A percentile compares a stretch with the other conserved stretches of the same genome.
Evolutionary conservation across 2,888 invertebrate genomes (phyloP).

Genomic region (Dusona sp.): DNA sequence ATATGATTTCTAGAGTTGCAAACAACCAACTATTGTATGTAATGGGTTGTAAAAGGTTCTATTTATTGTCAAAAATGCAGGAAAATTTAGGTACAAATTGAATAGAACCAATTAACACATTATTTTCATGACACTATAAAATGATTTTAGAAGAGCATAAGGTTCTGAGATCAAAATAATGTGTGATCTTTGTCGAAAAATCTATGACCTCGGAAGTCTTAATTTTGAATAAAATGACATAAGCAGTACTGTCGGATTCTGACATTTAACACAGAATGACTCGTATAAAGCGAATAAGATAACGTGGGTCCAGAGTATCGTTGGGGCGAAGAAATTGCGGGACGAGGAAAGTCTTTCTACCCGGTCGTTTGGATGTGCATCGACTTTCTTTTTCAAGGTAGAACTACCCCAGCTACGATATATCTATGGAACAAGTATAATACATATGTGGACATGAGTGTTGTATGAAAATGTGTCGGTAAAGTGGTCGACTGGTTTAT

Average conservation of each 20-base stretch:
- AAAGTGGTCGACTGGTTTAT: constrained; percentile 48
- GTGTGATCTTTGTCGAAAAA: background rate
- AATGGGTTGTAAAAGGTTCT: too few relatives aligned
- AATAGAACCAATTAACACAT: background rate
- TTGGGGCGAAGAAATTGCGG: constrained; percentile 37
- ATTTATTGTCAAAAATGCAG: background rate
- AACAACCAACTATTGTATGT: background rate
- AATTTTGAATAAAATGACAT: background rate
- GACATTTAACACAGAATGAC: background rate
- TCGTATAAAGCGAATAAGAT: background rate
- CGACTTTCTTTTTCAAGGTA: constrained; percentile 31
- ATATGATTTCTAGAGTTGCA: background rate
- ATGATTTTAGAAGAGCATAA: background rate
- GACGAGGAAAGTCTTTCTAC: constrained; percentile 28
- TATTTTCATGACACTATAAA: background rate
- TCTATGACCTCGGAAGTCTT: background rate
- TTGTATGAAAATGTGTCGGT: constrained; percentile 9
- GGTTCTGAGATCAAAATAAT: background rate
- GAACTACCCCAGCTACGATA: background rate
- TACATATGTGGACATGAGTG: background rate
- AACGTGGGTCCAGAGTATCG: constrained; percentile 39
- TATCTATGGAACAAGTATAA: background rate
- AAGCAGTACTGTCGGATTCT: background rate
- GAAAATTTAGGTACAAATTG: background rate
- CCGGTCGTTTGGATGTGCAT: constrained; percentile 9